These are phyloP conservation scores for Nautilus pompilius DNA, from an alignment of 1,140 invertebrate genomes.

Conservation along the genomic window DNA sequence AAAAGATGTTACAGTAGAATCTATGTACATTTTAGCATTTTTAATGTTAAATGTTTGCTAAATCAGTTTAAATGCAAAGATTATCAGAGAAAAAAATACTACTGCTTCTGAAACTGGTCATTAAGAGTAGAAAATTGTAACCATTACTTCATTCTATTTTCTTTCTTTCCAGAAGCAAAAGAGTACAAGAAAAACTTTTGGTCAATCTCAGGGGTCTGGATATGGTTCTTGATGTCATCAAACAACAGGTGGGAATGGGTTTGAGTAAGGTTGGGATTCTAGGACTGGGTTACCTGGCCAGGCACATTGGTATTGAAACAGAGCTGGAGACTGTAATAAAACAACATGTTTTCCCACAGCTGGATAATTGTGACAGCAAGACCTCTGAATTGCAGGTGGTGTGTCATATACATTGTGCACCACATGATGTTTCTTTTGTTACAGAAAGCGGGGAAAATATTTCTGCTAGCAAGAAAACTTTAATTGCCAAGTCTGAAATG, in stretches of 20 bases:
- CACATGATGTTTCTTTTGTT: slow-evolving; percentile 6
- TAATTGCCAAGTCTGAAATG: slow-evolving; percentile 22
- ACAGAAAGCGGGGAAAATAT: slow-evolving; percentile 12
- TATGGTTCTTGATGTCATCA: slow-evolving; percentile 3
- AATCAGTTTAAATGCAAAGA: not conserved
- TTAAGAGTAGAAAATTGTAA: not conserved
- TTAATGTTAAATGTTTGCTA: not conserved
- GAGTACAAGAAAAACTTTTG: slow-evolving; percentile 9
- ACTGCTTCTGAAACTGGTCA: not conserved
- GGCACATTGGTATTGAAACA: not conserved
- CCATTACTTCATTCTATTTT: not conserved
- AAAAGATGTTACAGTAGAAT: not conserved
- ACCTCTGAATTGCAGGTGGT: not conserved
- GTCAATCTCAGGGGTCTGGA: slow-evolving; percentile 5
- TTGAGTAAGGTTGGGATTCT: slow-evolving; percentile 3
- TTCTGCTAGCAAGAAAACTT: slow-evolving; percentile 10
- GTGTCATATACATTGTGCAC: not conserved
- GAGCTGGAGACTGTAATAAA: not conserved
- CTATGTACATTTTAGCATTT: not conserved
- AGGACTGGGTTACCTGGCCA: slow-evolving; percentile 4
- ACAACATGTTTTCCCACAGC: not conserved
- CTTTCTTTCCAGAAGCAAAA: slow-evolving; percentile 9
- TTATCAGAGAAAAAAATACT: not conserved
- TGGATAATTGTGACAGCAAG: not conserved
- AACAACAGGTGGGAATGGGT: not conserved